Conservation (phyloP, 2,113 vertebrate species). For the Melozone crissalis region DNA sequence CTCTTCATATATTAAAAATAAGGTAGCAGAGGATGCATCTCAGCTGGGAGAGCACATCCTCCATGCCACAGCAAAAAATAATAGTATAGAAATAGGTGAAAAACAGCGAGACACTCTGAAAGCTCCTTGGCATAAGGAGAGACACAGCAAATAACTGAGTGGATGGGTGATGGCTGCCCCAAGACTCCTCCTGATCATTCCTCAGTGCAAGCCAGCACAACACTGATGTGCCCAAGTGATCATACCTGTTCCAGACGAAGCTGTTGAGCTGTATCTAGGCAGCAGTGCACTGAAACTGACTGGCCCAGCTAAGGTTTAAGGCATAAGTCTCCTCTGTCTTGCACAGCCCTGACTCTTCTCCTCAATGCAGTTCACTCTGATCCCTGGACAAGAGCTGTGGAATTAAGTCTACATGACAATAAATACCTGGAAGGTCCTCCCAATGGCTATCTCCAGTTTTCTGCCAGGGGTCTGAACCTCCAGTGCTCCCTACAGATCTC, state of each 20-base stretch:
- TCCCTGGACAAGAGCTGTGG: neutral
- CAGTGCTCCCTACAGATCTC: neutral
- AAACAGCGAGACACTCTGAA: neutral
- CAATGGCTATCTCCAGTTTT: neutral
- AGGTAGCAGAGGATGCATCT: neutral
- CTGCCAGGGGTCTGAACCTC: neutral
- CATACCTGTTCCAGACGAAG: neutral
- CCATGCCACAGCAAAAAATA: neutral
- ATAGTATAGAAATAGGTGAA: neutral
- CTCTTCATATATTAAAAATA: neutral
- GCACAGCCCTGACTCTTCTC: neutral
- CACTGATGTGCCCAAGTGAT: fast-evolving
- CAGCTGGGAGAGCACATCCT: neutral
- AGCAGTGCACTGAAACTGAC: neutral
- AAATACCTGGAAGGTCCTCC: neutral
- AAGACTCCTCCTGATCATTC: neutral
- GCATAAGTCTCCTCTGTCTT: fast-evolving
- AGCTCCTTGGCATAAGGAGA: neutral
- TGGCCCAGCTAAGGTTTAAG: neutral
- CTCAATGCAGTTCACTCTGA: neutral
- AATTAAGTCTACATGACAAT: neutral
- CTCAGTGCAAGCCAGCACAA: neutral
- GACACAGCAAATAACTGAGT: neutral
- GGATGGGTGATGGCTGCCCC: neutral
- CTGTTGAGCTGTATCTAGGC: neutral